Percentiles rank a stretch among this genome's conserved stretches.
Evolutionary conservation across 2,888 invertebrate species (phyloP).

Genomic region (Ornithoptera alexandrae): DNA sequence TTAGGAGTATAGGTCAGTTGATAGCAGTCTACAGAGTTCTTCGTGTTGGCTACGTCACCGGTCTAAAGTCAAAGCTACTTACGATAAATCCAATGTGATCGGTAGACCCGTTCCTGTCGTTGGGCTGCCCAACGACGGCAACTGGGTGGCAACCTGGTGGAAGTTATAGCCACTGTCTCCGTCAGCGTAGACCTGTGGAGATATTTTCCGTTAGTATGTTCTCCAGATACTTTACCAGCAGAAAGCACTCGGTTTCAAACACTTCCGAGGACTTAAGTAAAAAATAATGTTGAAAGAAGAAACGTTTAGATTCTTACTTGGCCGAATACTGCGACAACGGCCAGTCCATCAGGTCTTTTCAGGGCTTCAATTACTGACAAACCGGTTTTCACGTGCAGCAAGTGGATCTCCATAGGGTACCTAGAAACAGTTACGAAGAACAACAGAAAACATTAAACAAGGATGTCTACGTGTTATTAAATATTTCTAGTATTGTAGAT

Average conservation of each 20-base stretch:
- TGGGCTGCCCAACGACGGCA: conserved; percentile 4
- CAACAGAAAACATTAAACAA: too few relatives aligned
- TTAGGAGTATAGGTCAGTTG: too few relatives aligned
- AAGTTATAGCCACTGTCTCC: conserved; percentile 15
- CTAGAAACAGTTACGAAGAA: conserved; percentile 37
- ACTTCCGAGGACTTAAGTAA: too few relatives aligned
- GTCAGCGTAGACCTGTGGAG: conserved; percentile 14
- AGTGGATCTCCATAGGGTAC: conserved; percentile 69
- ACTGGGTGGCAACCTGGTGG: conserved; percentile 5
- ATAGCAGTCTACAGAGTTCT: too few relatives aligned
- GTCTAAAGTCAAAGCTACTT: conserved; percentile 1
- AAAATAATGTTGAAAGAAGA: too few relatives aligned
- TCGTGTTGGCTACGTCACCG: too few relatives aligned
- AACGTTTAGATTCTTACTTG: conserved; percentile 45
- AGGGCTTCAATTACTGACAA: conserved; percentile 53
- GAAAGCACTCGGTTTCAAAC: too few relatives aligned
- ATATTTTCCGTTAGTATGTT: too few relatives aligned
- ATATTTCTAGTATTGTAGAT: too few relatives aligned
- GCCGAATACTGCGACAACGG: conserved; percentile 59
- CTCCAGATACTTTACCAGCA: too few relatives aligned
- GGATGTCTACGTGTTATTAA: too few relatives aligned
- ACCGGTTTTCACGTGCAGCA: conserved; percentile 66
- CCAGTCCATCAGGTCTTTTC: conserved; percentile 56
- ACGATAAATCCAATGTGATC: conserved; percentile 19
- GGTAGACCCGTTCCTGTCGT: conserved; percentile 7